Conservation (phyloP, 2,888 invertebrate species). For the Artemia sp. region DNA sequence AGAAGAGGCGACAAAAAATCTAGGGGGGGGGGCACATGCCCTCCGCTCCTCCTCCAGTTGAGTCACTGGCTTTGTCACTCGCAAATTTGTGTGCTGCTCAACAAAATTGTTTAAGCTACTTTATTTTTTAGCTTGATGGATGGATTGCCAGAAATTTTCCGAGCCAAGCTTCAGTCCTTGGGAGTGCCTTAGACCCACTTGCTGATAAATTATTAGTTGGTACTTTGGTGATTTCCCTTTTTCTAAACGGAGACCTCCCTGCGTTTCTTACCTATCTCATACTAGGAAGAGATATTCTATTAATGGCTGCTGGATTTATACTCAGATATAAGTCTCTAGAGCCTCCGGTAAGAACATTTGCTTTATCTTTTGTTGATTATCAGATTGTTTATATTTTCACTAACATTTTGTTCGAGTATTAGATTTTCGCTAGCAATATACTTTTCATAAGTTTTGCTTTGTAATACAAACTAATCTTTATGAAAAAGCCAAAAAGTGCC, state of each 20-base stretch:
- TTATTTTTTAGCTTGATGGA: slow-evolving; percentile 58
- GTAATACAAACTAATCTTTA: too few relatives aligned
- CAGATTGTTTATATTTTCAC: too few relatives aligned
- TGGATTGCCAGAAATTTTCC: slow-evolving; percentile 86
- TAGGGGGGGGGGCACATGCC: too few relatives aligned
- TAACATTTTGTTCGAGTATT: too few relatives aligned
- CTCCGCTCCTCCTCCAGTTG: too few relatives aligned
- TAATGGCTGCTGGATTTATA: slow-evolving; percentile 69
- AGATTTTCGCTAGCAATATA: too few relatives aligned
- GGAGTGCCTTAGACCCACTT: slow-evolving; percentile 87
- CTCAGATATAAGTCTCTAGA: slow-evolving; percentile 78
- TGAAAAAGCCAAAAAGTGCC: too few relatives aligned
- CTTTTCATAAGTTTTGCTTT: too few relatives aligned
- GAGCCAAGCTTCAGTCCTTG: slow-evolving; percentile 77
- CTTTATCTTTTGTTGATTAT: too few relatives aligned
- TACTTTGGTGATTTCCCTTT: slow-evolving; percentile 62
- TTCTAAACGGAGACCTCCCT: slow-evolving; percentile 23
- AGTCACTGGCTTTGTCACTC: too few relatives aligned
- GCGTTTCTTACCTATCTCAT: slow-evolving; percentile 60
- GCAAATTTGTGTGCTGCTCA: too few relatives aligned
- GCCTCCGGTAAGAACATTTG: slow-evolving; percentile 51
- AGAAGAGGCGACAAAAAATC: too few relatives aligned
- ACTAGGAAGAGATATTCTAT: slow-evolving; percentile 57
- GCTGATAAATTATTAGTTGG: slow-evolving; percentile 89
- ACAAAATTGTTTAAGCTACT: neutral